Conservation (phyloP, 2,888 invertebrate genomes). For the Rhynchonema sp. region DNA sequence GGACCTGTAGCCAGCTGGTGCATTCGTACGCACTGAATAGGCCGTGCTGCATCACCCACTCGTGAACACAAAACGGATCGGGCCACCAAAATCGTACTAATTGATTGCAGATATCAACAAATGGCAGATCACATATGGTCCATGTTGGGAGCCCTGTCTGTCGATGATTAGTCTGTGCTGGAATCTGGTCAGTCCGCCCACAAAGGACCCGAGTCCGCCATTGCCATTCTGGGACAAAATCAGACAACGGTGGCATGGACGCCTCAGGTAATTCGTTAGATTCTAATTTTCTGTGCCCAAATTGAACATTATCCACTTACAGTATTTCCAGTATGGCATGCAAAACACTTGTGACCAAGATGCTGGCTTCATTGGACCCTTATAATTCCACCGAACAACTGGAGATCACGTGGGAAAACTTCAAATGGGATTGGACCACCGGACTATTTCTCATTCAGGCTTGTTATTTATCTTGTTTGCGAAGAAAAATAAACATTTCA, state of each 20-base stretch:
- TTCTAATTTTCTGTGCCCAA: neutral
- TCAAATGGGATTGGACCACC: conserved; percentile 28
- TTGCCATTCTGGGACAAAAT: conserved; percentile 95
- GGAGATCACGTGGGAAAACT: conserved; percentile 84
- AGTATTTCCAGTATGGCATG: conserved; percentile 57
- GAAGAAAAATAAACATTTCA: conserved; percentile 35
- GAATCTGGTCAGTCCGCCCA: conserved; percentile 37
- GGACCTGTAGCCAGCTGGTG: no score
- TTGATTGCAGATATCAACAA: conserved; percentile 30
- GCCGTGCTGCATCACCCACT: no score
- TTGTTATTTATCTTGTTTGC: neutral
- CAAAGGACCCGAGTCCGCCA: conserved; percentile 75
- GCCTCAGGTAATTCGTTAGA: conserved; percentile 28
- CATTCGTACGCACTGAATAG: no score
- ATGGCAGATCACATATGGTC: conserved; percentile 82
- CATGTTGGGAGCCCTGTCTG: conserved; percentile 95
- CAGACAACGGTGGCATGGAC: conserved; percentile 56
- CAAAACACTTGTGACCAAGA: conserved; percentile 58
- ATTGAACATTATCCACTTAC: neutral
- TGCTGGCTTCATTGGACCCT: conserved; percentile 83
- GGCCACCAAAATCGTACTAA: no score
- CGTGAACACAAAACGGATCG: no score
- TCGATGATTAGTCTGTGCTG: conserved; percentile 36
- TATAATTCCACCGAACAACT: conserved; percentile 98
- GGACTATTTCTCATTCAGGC: neutral